These are phyloP conservation scores for Lepidurus apus DNA, from an alignment of 1,140 invertebrate species.

Conservation along the genomic window DNA sequence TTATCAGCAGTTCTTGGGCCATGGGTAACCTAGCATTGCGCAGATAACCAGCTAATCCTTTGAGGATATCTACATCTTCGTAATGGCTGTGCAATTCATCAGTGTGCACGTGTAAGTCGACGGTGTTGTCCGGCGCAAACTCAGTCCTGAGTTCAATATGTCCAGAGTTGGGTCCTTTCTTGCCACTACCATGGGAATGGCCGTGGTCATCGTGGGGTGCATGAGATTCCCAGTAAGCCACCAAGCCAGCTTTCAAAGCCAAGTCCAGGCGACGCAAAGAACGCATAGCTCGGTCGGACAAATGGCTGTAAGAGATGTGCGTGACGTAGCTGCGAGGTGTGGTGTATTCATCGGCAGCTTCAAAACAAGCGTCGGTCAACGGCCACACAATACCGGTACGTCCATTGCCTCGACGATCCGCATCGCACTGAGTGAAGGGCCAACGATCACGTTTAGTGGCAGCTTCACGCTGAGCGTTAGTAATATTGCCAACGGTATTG, in stretches of 20 bases:
- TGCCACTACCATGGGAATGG: conserved; percentile 20
- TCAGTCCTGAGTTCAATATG: conserved; percentile 33
- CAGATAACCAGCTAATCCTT: not conserved
- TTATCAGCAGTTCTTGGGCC: conserved; percentile 26
- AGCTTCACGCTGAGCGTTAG: conserved; percentile 30
- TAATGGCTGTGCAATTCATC: conserved; percentile 36
- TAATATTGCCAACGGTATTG: conserved; percentile 15
- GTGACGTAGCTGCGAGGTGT: conserved; percentile 34
- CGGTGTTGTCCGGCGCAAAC: conserved; percentile 34
- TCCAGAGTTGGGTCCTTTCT: conserved; percentile 32
- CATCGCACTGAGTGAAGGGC: conserved; percentile 32
- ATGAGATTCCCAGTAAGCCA: conserved; percentile 38
- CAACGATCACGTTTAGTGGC: conserved; percentile 30
- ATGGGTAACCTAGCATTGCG: conserved; percentile 34
- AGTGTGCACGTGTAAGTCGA: conserved; percentile 37
- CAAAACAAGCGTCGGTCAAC: conserved; percentile 36
- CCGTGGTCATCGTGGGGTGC: conserved; percentile 32
- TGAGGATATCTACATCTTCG: conserved; percentile 35
- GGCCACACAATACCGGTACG: conserved; percentile 30
- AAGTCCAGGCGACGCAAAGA: conserved; percentile 33
- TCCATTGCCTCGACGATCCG: conserved; percentile 28
- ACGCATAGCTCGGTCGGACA: conserved; percentile 34
- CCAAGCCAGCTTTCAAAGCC: conserved; percentile 34
- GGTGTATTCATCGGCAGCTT: conserved; percentile 35
- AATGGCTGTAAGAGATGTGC: conserved; percentile 34